These are phyloP conservation scores for Polylopha cassiicola DNA, from an alignment of 2,888 invertebrate species.

Conservation along the genomic window DNA sequence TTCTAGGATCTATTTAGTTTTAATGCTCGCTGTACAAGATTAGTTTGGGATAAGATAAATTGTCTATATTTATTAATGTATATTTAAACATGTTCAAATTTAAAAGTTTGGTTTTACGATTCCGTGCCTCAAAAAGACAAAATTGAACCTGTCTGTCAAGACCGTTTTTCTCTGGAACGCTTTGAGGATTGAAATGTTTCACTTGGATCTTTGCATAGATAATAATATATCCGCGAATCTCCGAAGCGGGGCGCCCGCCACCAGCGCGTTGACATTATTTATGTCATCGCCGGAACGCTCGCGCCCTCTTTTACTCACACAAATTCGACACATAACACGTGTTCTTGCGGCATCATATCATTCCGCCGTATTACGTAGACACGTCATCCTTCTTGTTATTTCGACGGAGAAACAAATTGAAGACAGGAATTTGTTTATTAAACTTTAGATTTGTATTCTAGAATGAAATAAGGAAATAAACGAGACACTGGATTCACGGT, in stretches of 20 bases:
- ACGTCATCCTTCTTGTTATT: no score
- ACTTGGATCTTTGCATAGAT: no score
- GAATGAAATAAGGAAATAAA: slow-evolving; percentile 19
- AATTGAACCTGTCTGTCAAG: no score
- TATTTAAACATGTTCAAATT: no score
- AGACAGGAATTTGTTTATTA: slow-evolving; percentile 17
- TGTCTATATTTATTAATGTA: no score
- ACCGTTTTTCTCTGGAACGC: no score
- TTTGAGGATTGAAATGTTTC: no score
- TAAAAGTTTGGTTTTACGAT: no score
- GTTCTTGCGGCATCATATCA: slow-evolving; percentile 19
- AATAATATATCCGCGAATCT: slow-evolving; percentile 9
- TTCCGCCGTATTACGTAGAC: neutral
- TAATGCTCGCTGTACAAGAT: no score
- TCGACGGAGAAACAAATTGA: slow-evolving; percentile 11
- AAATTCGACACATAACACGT: slow-evolving; percentile 13
- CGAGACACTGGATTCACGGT: slow-evolving; percentile 9
- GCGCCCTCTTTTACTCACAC: slow-evolving; percentile 11
- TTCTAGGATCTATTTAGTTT: no score
- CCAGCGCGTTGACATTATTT: slow-evolving; percentile 18
- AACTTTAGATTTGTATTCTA: slow-evolving; percentile 11
- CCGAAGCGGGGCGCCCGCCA: neutral
- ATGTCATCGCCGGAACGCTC: slow-evolving; percentile 18
- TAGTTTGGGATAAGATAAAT: no score
- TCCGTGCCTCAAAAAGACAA: no score